Evolutionary conservation across 2,888 invertebrate species (phyloP).

Genomic region (Tillus elongatus): DNA sequence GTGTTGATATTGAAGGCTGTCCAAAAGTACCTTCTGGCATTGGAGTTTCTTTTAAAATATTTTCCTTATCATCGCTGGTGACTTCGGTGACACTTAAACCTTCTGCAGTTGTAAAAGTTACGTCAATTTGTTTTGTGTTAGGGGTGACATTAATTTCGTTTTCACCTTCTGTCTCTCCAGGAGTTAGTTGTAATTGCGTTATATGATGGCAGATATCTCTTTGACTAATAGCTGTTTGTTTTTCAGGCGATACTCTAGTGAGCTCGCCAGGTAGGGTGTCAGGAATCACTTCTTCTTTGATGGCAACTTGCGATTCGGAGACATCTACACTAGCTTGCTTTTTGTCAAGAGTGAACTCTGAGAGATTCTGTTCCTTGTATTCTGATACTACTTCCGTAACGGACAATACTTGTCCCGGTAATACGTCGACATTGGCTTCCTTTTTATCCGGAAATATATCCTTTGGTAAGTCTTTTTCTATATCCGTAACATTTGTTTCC

Average conservation of each 20-base stretch:
- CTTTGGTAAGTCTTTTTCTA: constrained; percentile 39
- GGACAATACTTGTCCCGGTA: constrained; percentile 51
- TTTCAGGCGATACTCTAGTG: constrained; percentile 38
- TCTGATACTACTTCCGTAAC: constrained; percentile 49
- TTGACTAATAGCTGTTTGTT: constrained; percentile 39
- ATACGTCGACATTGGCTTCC: constrained; percentile 47
- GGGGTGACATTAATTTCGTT: constrained; percentile 42
- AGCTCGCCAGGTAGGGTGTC: constrained; percentile 43
- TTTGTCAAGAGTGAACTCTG: constrained; percentile 36
- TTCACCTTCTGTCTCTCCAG: constrained; percentile 47
- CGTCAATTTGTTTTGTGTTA: constrained; percentile 46
- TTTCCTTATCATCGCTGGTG: constrained; percentile 45
- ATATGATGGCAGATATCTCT: constrained; percentile 43
- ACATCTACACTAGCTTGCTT: constrained; percentile 48
- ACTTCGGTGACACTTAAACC: constrained; percentile 53
- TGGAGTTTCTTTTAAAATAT: constrained; percentile 38
- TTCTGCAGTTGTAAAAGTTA: constrained; percentile 49
- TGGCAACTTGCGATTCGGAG: constrained; percentile 44
- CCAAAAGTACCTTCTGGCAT: constrained; percentile 45
- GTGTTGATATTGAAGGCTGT: constrained; percentile 44
- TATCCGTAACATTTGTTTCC: constrained; percentile 49
- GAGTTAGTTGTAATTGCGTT: constrained; percentile 41
- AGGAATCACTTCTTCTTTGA: constrained; percentile 43
- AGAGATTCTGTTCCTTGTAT: constrained; percentile 46
- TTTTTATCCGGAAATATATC: constrained; percentile 49